These are phyloP conservation scores for Cheilosia urbana DNA, from an alignment of 2,888 invertebrate genomes.

Conservation along the genomic window DNA sequence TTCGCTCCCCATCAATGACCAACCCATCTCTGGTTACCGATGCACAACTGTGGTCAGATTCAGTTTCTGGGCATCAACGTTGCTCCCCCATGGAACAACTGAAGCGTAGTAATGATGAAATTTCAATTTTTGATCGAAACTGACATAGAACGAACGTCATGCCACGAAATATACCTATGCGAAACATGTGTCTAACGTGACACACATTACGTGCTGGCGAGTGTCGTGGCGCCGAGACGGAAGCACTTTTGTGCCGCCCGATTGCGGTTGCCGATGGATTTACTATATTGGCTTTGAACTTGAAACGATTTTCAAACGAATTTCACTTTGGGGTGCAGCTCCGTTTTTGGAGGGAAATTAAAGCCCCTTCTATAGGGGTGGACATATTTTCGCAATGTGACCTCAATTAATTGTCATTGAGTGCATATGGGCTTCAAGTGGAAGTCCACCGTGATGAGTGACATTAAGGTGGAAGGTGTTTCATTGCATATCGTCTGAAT, in stretches of 20 bases:
- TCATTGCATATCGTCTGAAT: background rate
- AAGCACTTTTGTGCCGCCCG: constrained; percentile 16
- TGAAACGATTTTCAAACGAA: constrained; percentile 44
- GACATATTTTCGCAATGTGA: constrained; percentile 3
- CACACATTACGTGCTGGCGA: constrained; percentile 33
- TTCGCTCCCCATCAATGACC: constrained; percentile 31
- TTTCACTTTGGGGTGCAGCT: constrained; percentile 28
- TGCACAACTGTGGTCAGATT: constrained; percentile 8
- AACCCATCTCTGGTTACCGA: constrained; percentile 56
- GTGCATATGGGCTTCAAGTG: background rate
- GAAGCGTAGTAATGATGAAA: constrained; percentile 43
- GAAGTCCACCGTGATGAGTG: background rate
- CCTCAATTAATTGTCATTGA: constrained; percentile 12
- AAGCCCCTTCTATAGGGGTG: constrained; percentile 26
- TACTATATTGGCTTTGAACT: constrained; percentile 61
- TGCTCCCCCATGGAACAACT: constrained; percentile 33
- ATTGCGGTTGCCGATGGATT: background rate
- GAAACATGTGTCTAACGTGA: constrained; percentile 32
- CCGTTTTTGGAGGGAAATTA: constrained; percentile 49
- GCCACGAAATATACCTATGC: constrained; percentile 20
- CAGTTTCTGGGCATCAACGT: constrained; percentile 6
- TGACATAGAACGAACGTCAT: constrained; percentile 45
- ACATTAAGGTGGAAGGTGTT: background rate
- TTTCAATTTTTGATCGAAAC: constrained; percentile 29
- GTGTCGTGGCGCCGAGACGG: constrained; percentile 18